Evolutionary conservation across 2,888 invertebrate species (phyloP), one percentile per base, ranked within the genome.

Genomic region (Sphaeridia pumilis): DNA sequence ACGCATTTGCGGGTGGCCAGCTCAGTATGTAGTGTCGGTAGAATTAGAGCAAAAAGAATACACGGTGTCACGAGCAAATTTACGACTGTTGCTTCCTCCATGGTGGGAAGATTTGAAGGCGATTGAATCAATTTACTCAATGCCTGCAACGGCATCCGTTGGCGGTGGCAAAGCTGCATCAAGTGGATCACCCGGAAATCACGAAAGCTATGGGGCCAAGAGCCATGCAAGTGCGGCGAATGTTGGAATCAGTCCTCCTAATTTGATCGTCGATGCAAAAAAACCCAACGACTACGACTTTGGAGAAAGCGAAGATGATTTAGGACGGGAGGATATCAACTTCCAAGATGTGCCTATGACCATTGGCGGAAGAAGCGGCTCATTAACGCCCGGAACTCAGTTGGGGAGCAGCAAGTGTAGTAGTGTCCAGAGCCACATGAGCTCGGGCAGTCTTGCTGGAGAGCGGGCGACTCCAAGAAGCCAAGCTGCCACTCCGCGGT

Each of bases 21-120:
- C 80, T 57, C 77, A 80, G 66, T 85, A 84, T 70, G 76, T 79
- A 48, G 82, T 86, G 2, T 48, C 58, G 17, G 63, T 63, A 20
- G 56, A 59, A 47, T 55, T 54, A 5, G 62, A 63, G 50, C 53
- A 46, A 22, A 61, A 63, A 49, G 55, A 64, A 67, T 77, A 80
- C 61, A 80, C 83, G 66, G 87, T 92, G 58, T 84, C 87, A 68
- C 78, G 95, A 34, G 89, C 94, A 3, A 90, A 93, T 70, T 75
- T 97, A 55, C 79, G 97, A 24, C 77, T 97, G 25, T 74, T 94
- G 61, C 80, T 85, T 68, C 92, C 94, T 17, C 97, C 95, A 0
- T 97, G 97, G 95, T 87, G 85, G 74, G 97, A 95, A 67, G 95
- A 97, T 72, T 71, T 95, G 55, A 87, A 84, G 66, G 62, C 64